Evolutionary conservation across 2,797 vertebrate species (phyloP), one percentile per base, ranked within the genome.

Genomic region (Pelochelys cantorii): DNA sequence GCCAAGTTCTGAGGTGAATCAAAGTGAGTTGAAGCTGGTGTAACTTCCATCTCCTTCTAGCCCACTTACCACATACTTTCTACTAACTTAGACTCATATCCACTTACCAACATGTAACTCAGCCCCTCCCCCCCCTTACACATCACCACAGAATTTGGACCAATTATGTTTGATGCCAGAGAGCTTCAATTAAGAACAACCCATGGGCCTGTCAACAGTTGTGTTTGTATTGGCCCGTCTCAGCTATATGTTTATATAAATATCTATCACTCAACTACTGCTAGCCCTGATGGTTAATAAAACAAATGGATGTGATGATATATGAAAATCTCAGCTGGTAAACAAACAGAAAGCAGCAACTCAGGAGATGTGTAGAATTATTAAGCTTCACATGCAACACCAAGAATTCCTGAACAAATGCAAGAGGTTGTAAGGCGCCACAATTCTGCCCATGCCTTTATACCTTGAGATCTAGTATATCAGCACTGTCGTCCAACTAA

Each of bases 341-440:
- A 97, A 96, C 94, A 97, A 96, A 96, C 91, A 95, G 90, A 93
- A 95, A 94, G 84, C 2, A n/a, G 96, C 96, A 96, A 86, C 25
- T 0, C 85, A 65, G 80, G 88, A 95, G 93, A 86, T 93, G 89
- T 85, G 78, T 89, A 79, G 84, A 85, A 85, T 93, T 94, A 23
- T 80, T 53, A 87, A 91, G 54, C 54, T 93, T 54, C 80, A 52
- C 1, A 0, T 14, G 34, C 86, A 94, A 87, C 2, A 22, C 92
- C 88, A 91, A 92, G 93, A 96, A 84, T 90, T 84, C 86, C 78
- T 92, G 82, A 81, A 85, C 85, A 60, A 93, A 83, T 0, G 55
- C 34, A 57, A 68, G 88, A 83, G 75, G 52, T 59, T 92, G 65
- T 75, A 86, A 90, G 94, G 90, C 42, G 93, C 55, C 74, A 88